phyloP scores from a whole-genome alignment of 1,140 invertebrate genomes.

The Araneus ventricosus region DNA sequence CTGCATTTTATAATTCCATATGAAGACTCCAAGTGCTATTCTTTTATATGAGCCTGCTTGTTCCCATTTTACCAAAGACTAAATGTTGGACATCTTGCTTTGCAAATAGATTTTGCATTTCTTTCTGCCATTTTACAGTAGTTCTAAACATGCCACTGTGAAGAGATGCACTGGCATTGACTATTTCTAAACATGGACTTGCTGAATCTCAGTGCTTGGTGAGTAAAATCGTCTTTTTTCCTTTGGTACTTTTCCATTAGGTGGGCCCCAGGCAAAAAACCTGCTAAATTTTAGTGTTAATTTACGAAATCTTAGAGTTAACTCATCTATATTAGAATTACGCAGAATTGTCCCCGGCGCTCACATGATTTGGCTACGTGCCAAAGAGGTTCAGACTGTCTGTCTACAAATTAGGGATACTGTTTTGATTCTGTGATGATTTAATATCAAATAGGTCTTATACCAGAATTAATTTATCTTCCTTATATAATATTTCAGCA shows the following conservation, averaged over 20 bases:
- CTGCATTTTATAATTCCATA: background rate
- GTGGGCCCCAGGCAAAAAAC: background rate
- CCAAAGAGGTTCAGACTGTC: too few species aligned
- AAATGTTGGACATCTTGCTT: background rate
- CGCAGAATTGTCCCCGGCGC: too few species aligned
- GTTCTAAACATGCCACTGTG: background rate
- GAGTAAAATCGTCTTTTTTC: background rate
- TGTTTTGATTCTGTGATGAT: too few species aligned
- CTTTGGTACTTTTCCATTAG: background rate
- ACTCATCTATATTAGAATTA: too few species aligned
- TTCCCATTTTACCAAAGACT: background rate
- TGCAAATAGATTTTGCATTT: conserved; percentile 6
- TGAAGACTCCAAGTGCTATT: background rate
- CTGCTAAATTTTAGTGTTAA: background rate
- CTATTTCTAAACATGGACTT: background rate
- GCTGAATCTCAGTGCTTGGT: background rate
- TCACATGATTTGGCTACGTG: too few species aligned
- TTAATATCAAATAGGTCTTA: too few species aligned
- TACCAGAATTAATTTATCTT: too few species aligned
- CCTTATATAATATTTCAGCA: too few species aligned
- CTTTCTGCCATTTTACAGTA: background rate
- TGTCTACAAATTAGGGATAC: too few species aligned
- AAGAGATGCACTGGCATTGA: background rate
- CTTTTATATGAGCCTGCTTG: background rate
- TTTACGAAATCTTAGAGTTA: too few species aligned